Evolutionary conservation across 2,888 invertebrate species (phyloP).

Genomic region (Yponomeuta evonymella): DNA sequence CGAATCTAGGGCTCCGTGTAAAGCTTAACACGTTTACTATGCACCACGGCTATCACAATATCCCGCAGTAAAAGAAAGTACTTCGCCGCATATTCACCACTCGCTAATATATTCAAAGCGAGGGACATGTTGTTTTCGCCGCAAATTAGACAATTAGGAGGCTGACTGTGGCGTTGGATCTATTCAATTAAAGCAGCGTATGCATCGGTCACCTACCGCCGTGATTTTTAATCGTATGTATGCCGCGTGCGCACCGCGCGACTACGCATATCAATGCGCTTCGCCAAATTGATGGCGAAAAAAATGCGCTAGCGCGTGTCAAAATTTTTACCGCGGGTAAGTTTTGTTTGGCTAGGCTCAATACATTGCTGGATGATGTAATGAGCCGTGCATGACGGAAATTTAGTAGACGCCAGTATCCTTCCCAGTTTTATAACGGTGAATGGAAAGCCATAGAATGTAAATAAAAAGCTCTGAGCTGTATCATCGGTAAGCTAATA

Average conservation of each 20-base stretch:
- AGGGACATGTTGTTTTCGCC: conserved; percentile 67
- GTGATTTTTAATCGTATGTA: conserved; percentile 74
- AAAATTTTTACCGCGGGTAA: conserved; percentile 31
- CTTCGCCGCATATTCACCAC: conserved; percentile 50
- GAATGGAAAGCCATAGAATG: background rate
- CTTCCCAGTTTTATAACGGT: background rate
- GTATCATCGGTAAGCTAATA: no score
- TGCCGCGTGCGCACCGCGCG: conserved; percentile 60
- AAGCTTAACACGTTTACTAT: conserved; percentile 57
- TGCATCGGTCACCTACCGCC: conserved; percentile 70
- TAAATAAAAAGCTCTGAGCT: background rate
- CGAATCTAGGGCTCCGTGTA: conserved; percentile 16
- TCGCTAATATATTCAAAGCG: conserved; percentile 58
- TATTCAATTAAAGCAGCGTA: conserved; percentile 71
- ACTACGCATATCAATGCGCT: conserved; percentile 71
- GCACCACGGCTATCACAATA: conserved; percentile 45
- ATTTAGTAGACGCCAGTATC: background rate
- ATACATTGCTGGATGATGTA: conserved; percentile 11
- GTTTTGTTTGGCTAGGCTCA: conserved; percentile 18
- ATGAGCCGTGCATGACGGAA: background rate
- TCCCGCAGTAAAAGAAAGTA: conserved; percentile 72
- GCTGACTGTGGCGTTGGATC: conserved; percentile 60
- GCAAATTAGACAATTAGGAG: conserved; percentile 75
- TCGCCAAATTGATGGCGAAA: conserved; percentile 58
- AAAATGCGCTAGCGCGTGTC: conserved; percentile 57